These are phyloP conservation scores for Microctonus brassicae DNA, from an alignment of 2,888 invertebrate genomes.

Conservation along the genomic window DNA sequence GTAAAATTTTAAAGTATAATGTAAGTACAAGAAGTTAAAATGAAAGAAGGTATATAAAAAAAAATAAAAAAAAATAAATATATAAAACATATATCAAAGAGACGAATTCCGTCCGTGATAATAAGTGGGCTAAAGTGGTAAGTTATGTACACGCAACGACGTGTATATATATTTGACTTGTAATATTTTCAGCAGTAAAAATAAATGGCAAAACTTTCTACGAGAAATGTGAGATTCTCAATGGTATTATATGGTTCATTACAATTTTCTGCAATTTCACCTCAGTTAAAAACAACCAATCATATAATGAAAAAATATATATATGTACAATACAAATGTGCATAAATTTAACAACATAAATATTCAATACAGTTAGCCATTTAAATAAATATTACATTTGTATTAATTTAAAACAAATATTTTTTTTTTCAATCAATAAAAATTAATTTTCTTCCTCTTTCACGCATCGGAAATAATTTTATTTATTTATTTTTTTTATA, in stretches of 20 bases:
- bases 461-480: no score
- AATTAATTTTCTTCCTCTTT: not conserved
- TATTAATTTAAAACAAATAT: not conserved
- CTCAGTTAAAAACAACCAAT: conserved; percentile 13
- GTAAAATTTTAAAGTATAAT: conserved; percentile 10
- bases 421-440: not conserved
- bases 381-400: not conserved
- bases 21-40: not conserved
- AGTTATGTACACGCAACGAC: conserved; percentile 23
- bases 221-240: conserved; percentile 40
- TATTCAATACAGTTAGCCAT: no score
- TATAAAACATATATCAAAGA: not conserved
- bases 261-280: conserved; percentile 37
- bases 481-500: no score
- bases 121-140: conserved; percentile 22
- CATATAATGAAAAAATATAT: not conserved
- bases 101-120: conserved; percentile 10
- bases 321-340: no score
- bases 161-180: conserved; percentile 11
- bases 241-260: conserved; percentile 33
- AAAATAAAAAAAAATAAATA: not conserved
- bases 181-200: not conserved
- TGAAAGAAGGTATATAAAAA: not conserved
- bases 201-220: conserved; percentile 43
- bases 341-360: no score